Base-by-base conservation (phyloP, 2,113 vertebrate species). In the Progne subis region DNA sequence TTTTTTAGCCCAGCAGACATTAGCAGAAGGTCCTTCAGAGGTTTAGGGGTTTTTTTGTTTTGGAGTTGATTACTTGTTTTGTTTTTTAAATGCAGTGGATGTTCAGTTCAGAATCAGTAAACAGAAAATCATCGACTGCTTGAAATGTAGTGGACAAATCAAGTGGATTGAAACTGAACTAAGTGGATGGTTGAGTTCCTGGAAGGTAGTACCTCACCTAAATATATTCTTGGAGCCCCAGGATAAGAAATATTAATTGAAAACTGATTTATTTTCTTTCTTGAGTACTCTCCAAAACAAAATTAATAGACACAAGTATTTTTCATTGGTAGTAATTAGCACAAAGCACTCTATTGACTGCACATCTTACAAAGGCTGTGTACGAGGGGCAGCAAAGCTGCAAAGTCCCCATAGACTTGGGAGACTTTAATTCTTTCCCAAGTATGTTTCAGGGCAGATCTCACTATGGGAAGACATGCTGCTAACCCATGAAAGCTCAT, bases 201-300 rank as follows among this genome's bases (percentile, higher is more conserved):
- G 31, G 81, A 86, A 96, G 56, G 32, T 29, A 93, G 67, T 52
- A 95, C 34, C 61, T 95, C 87, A 94, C 79, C 78, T 82, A 79
- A 74, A 91, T 32, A 47, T 18, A 87, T 68, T 71, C 84, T 49
- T 95, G 82, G 95, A 97, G 52, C 32, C 59, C 44, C 63, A 70
- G 57, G 83, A 93, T 94, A 90, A 89, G 12, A 94, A 94, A 72
- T 26, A 86, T 64, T 96, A 80, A 81, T 82, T 76, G 20, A 96
- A 71, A 23, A 32, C 3, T 8, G 12, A 4, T 39, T 39, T 47
- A 37, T 32, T 46, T 55, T 75, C 55, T 65, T 86, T 5, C 9
- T 61, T 39, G 67, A 63, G 6, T 59, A 71, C 31, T 86, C 14
- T 39, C n/a, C 15, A 44, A 78, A 86, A 53, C 26, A 61, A 79